Evolutionary conservation across 2,113 vertebrate species (phyloP), one percentile per base, ranked within the genome.

Genomic region (Andinoacara biseriatus): DNA sequence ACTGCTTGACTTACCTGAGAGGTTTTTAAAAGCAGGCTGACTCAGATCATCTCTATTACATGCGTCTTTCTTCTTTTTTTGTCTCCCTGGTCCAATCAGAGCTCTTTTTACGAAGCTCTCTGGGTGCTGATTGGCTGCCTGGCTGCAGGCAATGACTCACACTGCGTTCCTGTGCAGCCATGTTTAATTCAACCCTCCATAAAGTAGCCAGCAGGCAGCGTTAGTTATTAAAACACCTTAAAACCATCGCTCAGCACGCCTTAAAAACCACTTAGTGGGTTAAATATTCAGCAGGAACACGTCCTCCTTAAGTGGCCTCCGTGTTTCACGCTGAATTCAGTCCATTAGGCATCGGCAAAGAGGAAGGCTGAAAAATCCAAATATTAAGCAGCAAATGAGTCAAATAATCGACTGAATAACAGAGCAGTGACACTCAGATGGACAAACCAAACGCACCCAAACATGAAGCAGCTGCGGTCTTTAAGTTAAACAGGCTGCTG

Each of bases 211-310:
- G 60, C 58, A 80, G 57, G 69, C 62, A 58, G 78, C 52, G 58
- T 89, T 76, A 90, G 81, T 87, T 87, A 92, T 92, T 92, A 72
- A 91, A 89, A 58, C 76, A 14, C 26, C 46, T 76, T 76, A 58
- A 80, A 80, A 84, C 49, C 83, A 57, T 14, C 24, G n/a, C 76
- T 65, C 67, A 65, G 67, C 20, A 15, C 4, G n/a, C 63, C 85
- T 85, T 67, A 61, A 79, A 43, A 86, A 61, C 17, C 86, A 76
- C 78, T 89, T 74, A 82, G 63, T 13, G 29, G 26, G 63, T 92
- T 57, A 92, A 90, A 92, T 90, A 90, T 92, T 89, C 29, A 90
- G 80, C 61, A 58, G 63, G 56, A 80, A 82, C 38, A 43, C 15
- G 2, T 76, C 33, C n/a, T 38, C 77, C 60, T 65, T 85, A 84